A percentile compares a stretch with the other conserved stretches of the same genome.
Conservation (phyloP, 1,140 invertebrate species). For the Penaeus chinensis region DNA sequence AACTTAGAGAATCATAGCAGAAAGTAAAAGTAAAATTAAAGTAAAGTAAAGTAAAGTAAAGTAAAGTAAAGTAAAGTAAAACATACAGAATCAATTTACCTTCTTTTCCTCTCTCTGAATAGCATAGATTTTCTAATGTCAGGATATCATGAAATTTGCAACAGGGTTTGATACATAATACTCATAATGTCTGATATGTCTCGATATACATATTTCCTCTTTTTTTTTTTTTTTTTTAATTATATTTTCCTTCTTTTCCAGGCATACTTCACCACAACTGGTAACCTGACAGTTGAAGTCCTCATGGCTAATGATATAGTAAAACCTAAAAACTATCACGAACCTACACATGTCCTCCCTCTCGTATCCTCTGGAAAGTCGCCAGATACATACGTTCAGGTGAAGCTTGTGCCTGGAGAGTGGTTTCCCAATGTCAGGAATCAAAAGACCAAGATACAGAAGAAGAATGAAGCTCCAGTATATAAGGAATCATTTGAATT, state of each 20-base stretch:
- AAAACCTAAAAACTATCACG: neutral
- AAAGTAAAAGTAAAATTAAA: too few relatives aligned
- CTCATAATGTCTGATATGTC: neutral
- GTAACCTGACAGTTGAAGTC: constrained; percentile 33
- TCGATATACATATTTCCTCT: neutral
- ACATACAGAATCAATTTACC: too few relatives aligned
- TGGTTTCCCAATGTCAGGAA: constrained; percentile 29
- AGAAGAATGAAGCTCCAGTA: constrained; percentile 17
- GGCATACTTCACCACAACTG: constrained; percentile 36
- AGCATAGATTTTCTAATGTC: too few relatives aligned
- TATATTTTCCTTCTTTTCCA: constrained; percentile 1
- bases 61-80: too few relatives aligned
- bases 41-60: too few relatives aligned
- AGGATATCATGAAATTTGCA: too few relatives aligned
- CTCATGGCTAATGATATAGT: constrained; percentile 39
- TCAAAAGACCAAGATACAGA: constrained; percentile 19
- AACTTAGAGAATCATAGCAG: too few relatives aligned
- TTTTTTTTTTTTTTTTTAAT: neutral
- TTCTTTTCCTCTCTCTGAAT: too few relatives aligned
- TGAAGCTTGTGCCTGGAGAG: constrained; percentile 36
- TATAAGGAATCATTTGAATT: constrained; percentile 49
- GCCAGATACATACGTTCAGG: constrained; percentile 31
- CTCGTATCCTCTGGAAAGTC: neutral
- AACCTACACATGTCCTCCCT: neutral
- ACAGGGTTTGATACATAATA: too few relatives aligned